A percentile compares a stretch with the other conserved stretches of the same genome.
phyloP scores from a whole-genome alignment of 2,113 vertebrate species.

The Gulo gulo region DNA sequence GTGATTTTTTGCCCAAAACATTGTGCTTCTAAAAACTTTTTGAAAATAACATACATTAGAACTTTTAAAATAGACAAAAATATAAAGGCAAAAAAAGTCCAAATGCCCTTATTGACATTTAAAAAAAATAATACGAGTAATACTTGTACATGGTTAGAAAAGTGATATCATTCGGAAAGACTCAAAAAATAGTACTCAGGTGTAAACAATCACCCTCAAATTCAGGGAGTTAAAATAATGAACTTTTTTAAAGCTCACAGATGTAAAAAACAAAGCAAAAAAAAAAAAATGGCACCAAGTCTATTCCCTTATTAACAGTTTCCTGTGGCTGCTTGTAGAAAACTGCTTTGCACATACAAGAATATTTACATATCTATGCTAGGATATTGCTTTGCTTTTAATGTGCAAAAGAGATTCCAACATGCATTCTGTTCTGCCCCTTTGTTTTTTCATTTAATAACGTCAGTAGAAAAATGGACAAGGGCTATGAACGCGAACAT shows the following conservation, averaged over 20 bases:
- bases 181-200: background rate
- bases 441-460: background rate
- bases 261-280: no score
- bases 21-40: background rate
- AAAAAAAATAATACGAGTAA: background rate
- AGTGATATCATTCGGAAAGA: background rate
- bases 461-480: background rate
- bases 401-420: background rate
- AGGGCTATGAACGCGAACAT: background rate
- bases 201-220: background rate
- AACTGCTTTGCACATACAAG: background rate
- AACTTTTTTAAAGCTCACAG: background rate
- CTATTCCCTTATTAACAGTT: background rate
- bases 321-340: background rate
- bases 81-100: background rate
- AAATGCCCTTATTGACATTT: background rate
- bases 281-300: background rate
- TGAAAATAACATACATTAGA: background rate
- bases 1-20: background rate
- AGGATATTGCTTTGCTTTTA: background rate
- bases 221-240: background rate
- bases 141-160: background rate
- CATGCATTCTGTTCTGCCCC: background rate
- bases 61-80: background rate
- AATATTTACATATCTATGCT: background rate